phyloP scores from a whole-genome alignment of 53 echinoderm and acorn worm species.

The Luidia sarsii region DNA sequence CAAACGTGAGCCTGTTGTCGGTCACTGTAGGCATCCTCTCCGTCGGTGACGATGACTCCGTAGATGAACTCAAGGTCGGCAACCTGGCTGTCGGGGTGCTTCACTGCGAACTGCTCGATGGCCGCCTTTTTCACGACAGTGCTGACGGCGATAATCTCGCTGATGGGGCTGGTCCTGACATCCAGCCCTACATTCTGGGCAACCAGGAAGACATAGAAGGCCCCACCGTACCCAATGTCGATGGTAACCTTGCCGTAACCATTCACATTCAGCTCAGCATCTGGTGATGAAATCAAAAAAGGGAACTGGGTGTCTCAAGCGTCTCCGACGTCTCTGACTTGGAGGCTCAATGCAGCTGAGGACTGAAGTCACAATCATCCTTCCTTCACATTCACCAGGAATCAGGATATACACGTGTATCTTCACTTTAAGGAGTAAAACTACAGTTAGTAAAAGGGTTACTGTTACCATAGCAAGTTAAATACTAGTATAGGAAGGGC shows the following conservation, averaged over 20 bases:
- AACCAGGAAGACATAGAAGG: slow-evolving; percentile 84
- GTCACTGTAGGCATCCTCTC: slow-evolving; percentile 70
- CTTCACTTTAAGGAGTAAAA: no score
- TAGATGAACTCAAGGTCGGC: slow-evolving; percentile 79
- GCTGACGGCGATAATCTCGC: slow-evolving; percentile 51
- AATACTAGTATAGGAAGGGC: no score
- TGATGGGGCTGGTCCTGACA: slow-evolving; percentile 52
- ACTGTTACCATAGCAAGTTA: no score
- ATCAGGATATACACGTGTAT: no score
- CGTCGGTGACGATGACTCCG: slow-evolving; percentile 89
- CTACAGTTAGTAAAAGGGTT: no score
- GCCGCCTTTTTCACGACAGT: slow-evolving; percentile 75
- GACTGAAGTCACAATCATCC: no score
- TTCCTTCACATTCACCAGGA: no score
- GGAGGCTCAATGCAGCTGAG: no score
- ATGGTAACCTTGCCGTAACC: slow-evolving; percentile 70
- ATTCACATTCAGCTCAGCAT: slow-evolving; percentile 66
- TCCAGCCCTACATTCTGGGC: slow-evolving; percentile 72
- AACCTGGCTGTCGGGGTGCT: slow-evolving; percentile 69
- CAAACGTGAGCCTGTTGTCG: slow-evolving; percentile 73
- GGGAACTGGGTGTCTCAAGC: no score
- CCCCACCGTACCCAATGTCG: slow-evolving; percentile 92
- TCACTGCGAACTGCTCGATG: slow-evolving; percentile 53
- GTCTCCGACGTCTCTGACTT: no score
- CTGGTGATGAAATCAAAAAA: slow-evolving; percentile 25